A percentile compares a stretch with the other conserved stretches of the same genome.
These are phyloP conservation scores for Cryptoblepharus egeriae DNA, from an alignment of 2,797 vertebrate genomes.

Conservation along the genomic window DNA sequence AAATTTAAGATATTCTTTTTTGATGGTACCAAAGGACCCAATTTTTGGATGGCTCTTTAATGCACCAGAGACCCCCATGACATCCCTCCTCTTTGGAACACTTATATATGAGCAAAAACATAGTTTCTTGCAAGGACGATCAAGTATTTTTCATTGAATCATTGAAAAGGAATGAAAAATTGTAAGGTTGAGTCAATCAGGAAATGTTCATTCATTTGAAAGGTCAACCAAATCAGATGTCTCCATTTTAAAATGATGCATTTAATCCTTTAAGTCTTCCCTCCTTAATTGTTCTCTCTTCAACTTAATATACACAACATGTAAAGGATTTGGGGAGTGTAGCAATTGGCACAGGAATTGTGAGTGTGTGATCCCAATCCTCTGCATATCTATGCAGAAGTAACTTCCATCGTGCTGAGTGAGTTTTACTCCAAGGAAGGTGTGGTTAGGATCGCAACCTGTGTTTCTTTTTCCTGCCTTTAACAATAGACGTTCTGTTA, in stretches of 20 bases:
- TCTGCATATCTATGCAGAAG: no score
- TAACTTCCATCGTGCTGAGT: no score
- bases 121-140: conserved; percentile 66
- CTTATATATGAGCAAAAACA: conserved; percentile 46
- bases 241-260: conserved; percentile 49
- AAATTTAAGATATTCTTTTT: no score
- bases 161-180: conserved; percentile 6
- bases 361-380: conserved; percentile 34
- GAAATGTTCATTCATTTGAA: conserved; percentile 69
- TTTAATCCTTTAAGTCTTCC: conserved; percentile 56
- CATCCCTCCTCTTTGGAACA: rapidly evolving
- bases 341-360: background rate
- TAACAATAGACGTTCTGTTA: no score
- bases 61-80: conserved; percentile 28
- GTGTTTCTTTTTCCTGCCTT: no score
- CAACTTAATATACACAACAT: background rate
- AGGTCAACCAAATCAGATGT: conserved; percentile 70
- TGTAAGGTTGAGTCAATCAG: conserved; percentile 46
- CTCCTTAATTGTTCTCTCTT: conserved; percentile 64
- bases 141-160: conserved; percentile 73
- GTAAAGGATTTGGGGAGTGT: conserved; percentile 14
- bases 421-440: no score
- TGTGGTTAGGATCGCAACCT: no score
- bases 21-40: background rate
- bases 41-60: background rate